A percentile compares a stretch with the other conserved stretches of the same genome.
phyloP scores from a whole-genome alignment of 2,113 vertebrate species.

The Melanerpes formicivorus region DNA sequence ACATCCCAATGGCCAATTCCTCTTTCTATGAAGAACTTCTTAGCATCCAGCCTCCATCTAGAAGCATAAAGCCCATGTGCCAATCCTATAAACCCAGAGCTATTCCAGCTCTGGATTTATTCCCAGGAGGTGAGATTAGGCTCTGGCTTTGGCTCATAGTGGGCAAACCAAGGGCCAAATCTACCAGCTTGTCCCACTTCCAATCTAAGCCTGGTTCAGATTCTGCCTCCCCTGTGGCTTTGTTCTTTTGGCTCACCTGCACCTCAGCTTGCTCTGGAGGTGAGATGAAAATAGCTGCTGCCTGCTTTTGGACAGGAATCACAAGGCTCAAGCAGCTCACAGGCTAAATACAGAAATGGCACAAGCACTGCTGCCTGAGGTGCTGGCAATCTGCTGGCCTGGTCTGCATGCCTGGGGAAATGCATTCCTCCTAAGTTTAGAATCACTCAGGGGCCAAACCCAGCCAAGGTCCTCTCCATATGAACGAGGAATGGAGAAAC shows the following conservation, averaged over 20 bases:
- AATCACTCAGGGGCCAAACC: neutral
- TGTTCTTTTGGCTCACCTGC: constrained; percentile 27
- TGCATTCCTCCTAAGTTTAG: neutral
- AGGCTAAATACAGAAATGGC: neutral
- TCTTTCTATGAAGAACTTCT: too few species aligned
- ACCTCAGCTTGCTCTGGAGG: neutral
- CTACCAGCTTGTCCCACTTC: neutral
- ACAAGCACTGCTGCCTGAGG: neutral
- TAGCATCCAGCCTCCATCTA: too few species aligned
- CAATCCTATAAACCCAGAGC: neutral
- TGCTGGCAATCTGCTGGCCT: neutral
- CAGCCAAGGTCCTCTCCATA: neutral
- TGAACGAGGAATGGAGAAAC: neutral
- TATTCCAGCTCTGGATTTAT: neutral
- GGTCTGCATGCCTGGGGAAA: neutral
- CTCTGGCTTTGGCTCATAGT: neutral
- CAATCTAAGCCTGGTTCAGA: neutral
- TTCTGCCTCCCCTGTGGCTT: neutral
- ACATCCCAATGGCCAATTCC: too few species aligned
- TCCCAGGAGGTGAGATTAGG: neutral
- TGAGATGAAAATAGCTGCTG: constrained; percentile 12
- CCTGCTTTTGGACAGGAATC: neutral
- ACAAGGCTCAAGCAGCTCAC: neutral
- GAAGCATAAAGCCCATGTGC: neutral
- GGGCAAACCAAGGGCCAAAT: neutral